Base-by-base conservation (phyloP, 2,888 invertebrate genomes). In the Mesorhabditis sp. region DNA sequence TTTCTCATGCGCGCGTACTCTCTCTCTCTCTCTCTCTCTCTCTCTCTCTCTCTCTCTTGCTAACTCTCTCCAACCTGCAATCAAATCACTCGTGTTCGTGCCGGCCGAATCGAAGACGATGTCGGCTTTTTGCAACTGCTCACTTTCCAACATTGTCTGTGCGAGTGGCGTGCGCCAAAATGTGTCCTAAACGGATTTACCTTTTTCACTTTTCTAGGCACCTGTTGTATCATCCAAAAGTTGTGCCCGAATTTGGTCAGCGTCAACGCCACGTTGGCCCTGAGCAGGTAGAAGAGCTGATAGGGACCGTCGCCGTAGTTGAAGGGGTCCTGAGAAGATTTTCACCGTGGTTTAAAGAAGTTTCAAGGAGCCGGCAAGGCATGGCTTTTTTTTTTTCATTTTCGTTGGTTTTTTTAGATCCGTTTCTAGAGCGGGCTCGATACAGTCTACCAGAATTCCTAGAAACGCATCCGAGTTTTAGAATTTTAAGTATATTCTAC, bases 211-310 rank as follows among this genome's bases (percentile, higher is more conserved):
- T 41, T 5, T n/a, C 5, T 41, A 43, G 15, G 2, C 43, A 82
- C 81, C 72, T 84, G 84, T 66, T 84, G 84, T 43, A 83, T 80
- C 84, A 84, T 84, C 84, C 84, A 84, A 65, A 84, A 84, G 0
- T 75, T 72, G 50, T 68, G 71, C 5, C 72, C 63, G 7, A 71
- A 70, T 5, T 74, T 70, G 0, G 82, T 67, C 62, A 83, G 73
- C 10, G 81, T 76, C 61, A 71, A 45, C 5, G 82, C 83, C 4
- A 83, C 68, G 69, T 85, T 84, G 0, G 82, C 74, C 5, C 84
- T 72, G 62, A 84, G 81, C n/a, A 84, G 67, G 67, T 81, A 84
- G 68, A 84, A 83, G 28, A 84, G 70, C 69, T 84, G 84, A 65
- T 84, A 84, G 13, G 74, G 70, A 5, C 84, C 84, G 65, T 85